Evolutionary conservation across 2,888 invertebrate genomes (phyloP).

Genomic region (Thysanoteuthis rhombus): DNA sequence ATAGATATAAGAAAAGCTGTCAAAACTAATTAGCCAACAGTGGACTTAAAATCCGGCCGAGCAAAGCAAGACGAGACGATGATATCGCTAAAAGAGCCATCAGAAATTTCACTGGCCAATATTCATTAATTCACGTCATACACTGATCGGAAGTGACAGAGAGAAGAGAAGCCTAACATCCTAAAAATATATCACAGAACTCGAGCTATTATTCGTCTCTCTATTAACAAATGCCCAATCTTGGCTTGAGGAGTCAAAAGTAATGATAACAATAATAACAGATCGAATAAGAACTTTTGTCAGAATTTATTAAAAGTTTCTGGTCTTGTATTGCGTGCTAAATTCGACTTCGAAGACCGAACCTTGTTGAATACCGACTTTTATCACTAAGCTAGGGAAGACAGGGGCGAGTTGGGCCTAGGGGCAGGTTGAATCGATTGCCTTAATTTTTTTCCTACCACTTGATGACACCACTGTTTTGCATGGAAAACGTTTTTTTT

Average conservation of each 20-base stretch:
- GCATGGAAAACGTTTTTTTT: too few species aligned
- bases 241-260: background rate
- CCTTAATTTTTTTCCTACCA: too few species aligned
- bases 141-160: background rate
- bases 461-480: too few species aligned
- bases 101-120: background rate
- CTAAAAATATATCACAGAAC: background rate
- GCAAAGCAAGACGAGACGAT: background rate
- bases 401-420: too few species aligned
- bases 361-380: too few species aligned
- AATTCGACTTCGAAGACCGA: too few species aligned
- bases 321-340: too few species aligned
- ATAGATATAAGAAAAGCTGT: background rate
- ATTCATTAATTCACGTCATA: background rate
- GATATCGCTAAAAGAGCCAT: background rate
- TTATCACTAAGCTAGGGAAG: too few species aligned
- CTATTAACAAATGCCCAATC: background rate
- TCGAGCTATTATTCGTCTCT: background rate
- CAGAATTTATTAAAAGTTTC: too few species aligned
- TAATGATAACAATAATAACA: too few species aligned
- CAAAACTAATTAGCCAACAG: background rate
- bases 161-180: background rate
- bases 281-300: too few species aligned
- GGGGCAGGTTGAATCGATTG: too few species aligned
- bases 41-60: background rate